Evolutionary conservation across 2,888 invertebrate species (phyloP), one percentile per base, ranked within the genome.

Genomic region (Anarsia innoxiella): DNA sequence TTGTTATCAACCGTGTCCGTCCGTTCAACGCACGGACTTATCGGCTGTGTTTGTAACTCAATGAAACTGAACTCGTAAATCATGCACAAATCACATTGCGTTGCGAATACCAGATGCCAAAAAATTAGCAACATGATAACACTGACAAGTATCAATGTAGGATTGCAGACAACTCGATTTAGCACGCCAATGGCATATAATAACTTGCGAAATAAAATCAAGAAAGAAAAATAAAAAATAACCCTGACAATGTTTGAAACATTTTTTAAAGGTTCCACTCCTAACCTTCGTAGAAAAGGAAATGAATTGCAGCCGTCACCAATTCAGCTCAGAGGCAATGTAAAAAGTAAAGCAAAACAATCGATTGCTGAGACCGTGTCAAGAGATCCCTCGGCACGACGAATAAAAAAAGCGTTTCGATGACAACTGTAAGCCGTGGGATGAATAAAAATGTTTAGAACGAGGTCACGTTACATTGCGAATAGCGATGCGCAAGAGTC

Each of bases 31-130:
- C 53, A 57, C 62, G 37, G 47, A 43, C 48, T 63, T 65, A 61
- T 64, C 57, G 48, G 42, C 49, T 48, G 41, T 45, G 51, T 55
- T 60, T 66, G 64, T 62, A 64, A 57, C 49, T 61, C 51, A 63
- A 67, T 57, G 56, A 47, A 56, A 49, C 48, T 47, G 50, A 59
- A 54, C 63, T 59, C 56, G 58, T 59, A 60, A 59, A 67, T 56
- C 48, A 57, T 49, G 40, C n/a, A n/a, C n/a, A n/a, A 51, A 47
- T 59, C 55, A 55, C 54, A 53, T 53, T 52, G 49, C 47, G 40
- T 42, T 43, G 41, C 41, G 41, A 41, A 37, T 36, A 36, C 42
- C 36, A 49, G 50, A 48, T 41, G 37, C 49, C 43, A 43, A 41
- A 46, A 12, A n/a, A 19, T 5, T 19, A 19, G 19, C 19, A 5